Conservation (phyloP, 2,797 vertebrate species). For the Garrulus glandarius region DNA sequence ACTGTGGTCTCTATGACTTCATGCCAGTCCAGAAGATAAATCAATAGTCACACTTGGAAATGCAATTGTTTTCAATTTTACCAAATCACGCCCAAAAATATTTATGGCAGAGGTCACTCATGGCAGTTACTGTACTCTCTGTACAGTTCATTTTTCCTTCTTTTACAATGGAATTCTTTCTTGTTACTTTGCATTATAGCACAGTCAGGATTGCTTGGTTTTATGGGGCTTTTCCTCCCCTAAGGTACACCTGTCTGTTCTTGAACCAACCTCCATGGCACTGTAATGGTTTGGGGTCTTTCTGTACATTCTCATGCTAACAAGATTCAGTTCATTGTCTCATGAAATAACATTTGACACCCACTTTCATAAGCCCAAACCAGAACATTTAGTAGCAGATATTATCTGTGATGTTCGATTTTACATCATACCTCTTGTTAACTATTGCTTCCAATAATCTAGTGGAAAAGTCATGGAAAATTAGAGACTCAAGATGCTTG, state of each 20-base stretch:
- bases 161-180: background rate
- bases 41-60: background rate
- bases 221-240: background rate
- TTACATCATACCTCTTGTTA: background rate
- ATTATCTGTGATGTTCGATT: background rate
- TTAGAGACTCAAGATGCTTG: background rate
- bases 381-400: background rate
- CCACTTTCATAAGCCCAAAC: background rate
- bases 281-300: background rate
- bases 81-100: background rate
- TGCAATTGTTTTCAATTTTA: background rate
- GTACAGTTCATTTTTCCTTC: background rate
- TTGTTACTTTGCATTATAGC: background rate
- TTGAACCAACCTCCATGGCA: background rate
- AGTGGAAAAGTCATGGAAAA: background rate
- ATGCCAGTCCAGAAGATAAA: background rate
- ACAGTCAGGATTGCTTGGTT: background rate
- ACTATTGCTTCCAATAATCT: background rate
- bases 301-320: background rate
- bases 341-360: background rate
- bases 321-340: background rate
- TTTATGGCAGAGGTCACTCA: background rate
- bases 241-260: background rate
- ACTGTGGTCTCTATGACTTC: background rate
- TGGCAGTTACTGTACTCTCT: background rate